Evolutionary conservation across 2,888 invertebrate genomes (phyloP).

Genomic region (Cephonodes hylas): DNA sequence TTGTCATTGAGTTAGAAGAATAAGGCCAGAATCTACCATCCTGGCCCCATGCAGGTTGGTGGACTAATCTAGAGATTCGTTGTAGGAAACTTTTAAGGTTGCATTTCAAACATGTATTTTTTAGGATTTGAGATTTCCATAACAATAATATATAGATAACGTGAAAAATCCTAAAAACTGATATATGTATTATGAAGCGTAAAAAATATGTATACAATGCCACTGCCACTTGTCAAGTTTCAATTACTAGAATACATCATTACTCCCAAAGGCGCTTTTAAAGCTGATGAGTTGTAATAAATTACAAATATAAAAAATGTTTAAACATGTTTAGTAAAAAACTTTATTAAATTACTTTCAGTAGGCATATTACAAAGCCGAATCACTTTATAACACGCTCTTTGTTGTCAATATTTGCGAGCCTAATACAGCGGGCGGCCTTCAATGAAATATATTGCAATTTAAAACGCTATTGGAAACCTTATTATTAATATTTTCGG

Average conservation of each 20-base stretch:
- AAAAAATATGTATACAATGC: no score
- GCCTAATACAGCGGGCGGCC: neutral
- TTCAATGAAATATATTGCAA: neutral
- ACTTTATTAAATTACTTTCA: neutral
- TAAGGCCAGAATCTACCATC: no score
- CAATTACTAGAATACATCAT: neutral
- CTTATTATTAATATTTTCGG: neutral
- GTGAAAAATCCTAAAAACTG: no score
- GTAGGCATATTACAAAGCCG: neutral
- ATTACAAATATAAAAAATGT: neutral
- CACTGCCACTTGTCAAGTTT: no score
- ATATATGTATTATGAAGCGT: no score
- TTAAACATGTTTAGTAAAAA: neutral
- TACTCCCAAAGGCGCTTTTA: neutral
- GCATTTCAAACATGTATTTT: no score
- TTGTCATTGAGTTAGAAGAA: no score
- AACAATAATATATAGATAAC: no score
- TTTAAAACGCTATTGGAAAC: neutral
- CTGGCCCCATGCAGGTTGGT: no score
- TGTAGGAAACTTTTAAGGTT: no score
- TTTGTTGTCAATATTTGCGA: slow-evolving; percentile 3
- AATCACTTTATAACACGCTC: neutral
- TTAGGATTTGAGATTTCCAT: no score
- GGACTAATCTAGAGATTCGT: no score
- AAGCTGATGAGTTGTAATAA: neutral